Conservation (phyloP, 2,888 invertebrate species). For the Polydrusus tereticollis region DNA sequence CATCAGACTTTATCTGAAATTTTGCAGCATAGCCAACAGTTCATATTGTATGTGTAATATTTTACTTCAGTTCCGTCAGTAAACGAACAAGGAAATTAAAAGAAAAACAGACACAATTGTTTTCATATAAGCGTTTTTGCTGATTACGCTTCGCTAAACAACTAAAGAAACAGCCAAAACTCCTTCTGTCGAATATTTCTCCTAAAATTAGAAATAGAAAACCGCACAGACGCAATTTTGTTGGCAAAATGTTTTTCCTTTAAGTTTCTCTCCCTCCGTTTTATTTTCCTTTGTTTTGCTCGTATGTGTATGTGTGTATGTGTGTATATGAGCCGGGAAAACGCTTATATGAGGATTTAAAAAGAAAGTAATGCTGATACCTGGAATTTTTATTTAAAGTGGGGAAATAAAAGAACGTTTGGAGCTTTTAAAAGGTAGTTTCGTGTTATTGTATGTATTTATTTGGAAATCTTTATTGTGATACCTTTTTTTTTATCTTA, state of each 20-base stretch:
- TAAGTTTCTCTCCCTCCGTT: not conserved
- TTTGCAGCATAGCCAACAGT: no score
- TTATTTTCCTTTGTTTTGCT: constrained; percentile 7
- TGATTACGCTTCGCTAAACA: not conserved
- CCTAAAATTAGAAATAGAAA: constrained; percentile 12
- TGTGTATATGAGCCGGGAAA: not conserved
- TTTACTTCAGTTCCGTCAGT: no score
- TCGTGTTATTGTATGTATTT: not conserved
- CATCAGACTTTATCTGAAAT: no score
- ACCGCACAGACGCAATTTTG: not conserved
- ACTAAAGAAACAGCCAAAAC: no score
- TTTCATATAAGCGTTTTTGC: no score
- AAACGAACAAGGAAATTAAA: no score
- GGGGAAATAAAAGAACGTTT: not conserved
- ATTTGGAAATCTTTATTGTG: not conserved
- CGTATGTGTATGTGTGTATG: not conserved
- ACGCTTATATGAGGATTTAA: constrained; percentile 15
- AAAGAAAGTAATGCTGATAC: constrained; percentile 16
- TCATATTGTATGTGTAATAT: no score
- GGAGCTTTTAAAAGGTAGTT: constrained; percentile 13
- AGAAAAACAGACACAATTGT: no score
- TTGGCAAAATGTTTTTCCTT: constrained; percentile 17
- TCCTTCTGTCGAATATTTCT: not conserved
- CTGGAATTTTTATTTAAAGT: constrained; percentile 22
- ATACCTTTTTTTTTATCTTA: not conserved